Evolutionary conservation across 2,797 vertebrate species (phyloP), one percentile per base, ranked within the genome.

Genomic region (Ctenopoma kingsleyae): DNA sequence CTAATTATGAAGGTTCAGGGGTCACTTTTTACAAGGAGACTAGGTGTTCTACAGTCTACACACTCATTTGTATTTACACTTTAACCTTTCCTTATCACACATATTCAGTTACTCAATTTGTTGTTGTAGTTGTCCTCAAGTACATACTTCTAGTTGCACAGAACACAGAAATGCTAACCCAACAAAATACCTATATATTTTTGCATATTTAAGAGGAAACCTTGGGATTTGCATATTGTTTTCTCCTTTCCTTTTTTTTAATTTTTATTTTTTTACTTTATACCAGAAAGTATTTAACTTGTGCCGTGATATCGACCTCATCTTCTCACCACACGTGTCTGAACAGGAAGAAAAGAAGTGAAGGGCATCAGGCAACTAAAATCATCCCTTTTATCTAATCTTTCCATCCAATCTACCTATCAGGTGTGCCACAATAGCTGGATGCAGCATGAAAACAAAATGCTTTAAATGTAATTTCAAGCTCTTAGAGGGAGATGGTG

Each of bases 371-470:
- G 67, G 71, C 70, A 52, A 50, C 64, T 74, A 71, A 84, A 85
- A 87, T 89, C 80, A 48, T 58, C 27, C 23, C 55, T 27, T 70
- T 64, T 63, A 85, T 91, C 87, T 88, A 71, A 92, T 92, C 89
- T 90, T 46, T 53, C 48, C 61, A 80, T 90, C 82, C 67, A 56
- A 87, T 90, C 91, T 84, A 53, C 79, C 86, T 62, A 80, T 76
- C 73, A 50, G 69, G 63, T 82, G 71, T 61, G 35, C 73, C 74
- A 65, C 76, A 79, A 80, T 82, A 85, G 81, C 76, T 69, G 47
- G 43, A 87, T 46, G 85, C 76, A 55, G 70, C 59, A 8, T 86
- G 67, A 89, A 85, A 86, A 79, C 50, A 85, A 86, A 83, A 82
- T 60, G 36, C 75, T 78, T n/a, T 54, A 22, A 74, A 86, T 85